Percentiles rank a stretch among this genome's conserved stretches.
phyloP scores from a whole-genome alignment of 1,140 invertebrate genomes.

The Brachionus asplanchnoidis region DNA sequence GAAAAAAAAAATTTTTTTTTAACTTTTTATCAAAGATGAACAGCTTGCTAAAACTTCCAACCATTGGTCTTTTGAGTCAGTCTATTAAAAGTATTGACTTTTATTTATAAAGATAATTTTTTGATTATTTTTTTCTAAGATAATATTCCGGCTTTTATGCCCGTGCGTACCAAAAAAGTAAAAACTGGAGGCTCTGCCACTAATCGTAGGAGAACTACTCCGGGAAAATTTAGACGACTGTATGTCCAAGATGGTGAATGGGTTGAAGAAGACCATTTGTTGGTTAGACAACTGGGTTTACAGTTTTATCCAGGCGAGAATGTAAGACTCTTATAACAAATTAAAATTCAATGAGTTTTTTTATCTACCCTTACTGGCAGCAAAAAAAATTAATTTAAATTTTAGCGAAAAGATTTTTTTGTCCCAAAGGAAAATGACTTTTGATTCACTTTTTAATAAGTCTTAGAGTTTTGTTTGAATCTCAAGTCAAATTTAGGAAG shows the following conservation, averaged over 20 bases:
- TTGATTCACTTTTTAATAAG: too few relatives aligned
- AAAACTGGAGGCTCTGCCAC: conserved; percentile 41
- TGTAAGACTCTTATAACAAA: background rate
- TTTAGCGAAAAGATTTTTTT: too few relatives aligned
- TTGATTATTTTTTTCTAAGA: background rate
- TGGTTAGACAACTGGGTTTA: conserved; percentile 36
- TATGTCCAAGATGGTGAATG: conserved; percentile 42
- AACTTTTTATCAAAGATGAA: background rate
- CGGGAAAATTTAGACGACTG: conserved; percentile 33
- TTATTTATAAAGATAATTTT: background rate
- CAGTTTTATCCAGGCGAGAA: conserved; percentile 42
- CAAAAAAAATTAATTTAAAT: too few relatives aligned
- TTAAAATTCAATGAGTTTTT: too few relatives aligned
- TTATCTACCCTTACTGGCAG: too few relatives aligned
- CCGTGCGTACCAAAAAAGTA: conserved; percentile 34
- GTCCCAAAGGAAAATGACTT: too few relatives aligned
- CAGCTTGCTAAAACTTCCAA: background rate
- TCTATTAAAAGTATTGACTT: background rate
- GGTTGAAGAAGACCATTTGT: conserved; percentile 35
- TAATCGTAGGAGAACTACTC: conserved; percentile 16
- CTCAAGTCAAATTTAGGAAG: too few relatives aligned
- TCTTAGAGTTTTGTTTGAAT: too few relatives aligned
- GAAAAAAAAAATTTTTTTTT: background rate
- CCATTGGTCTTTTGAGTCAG: background rate
- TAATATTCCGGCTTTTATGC: background rate